phyloP scores from a whole-genome alignment of 2,888 invertebrate species.

The Phasia obesa region DNA sequence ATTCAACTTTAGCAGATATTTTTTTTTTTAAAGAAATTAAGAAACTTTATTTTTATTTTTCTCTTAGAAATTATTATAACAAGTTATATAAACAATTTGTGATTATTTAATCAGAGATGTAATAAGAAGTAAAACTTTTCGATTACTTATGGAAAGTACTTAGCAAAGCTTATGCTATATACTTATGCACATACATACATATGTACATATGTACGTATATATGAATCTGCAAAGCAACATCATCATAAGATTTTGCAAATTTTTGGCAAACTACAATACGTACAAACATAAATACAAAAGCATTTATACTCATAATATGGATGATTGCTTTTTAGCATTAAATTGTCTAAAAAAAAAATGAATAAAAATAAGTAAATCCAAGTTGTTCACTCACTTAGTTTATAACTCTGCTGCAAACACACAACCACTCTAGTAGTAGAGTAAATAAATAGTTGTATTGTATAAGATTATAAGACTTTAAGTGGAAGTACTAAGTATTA shows the following conservation, averaged over 20 bases:
- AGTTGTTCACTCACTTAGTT: conserved; percentile 43
- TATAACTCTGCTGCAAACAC: conserved; percentile 27
- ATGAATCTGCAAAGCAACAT: conserved; percentile 4
- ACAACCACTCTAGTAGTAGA: conserved; percentile 20
- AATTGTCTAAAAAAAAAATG: conserved; percentile 42
- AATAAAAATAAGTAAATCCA: conserved; percentile 23
- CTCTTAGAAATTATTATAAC: conserved; percentile 24
- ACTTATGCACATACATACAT: too few species aligned
- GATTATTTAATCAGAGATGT: conserved; percentile 38
- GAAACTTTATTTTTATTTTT: background rate
- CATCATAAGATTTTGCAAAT: conserved; percentile 17
- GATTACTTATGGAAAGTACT: conserved; percentile 21
- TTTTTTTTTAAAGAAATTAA: conserved; percentile 5
- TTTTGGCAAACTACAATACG: conserved; percentile 46
- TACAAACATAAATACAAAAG: conserved; percentile 15
- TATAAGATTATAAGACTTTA: conserved; percentile 18
- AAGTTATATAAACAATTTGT: conserved; percentile 30
- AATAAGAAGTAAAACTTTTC: conserved; percentile 21
- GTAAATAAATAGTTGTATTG: conserved; percentile 59
- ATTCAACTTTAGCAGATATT: background rate
- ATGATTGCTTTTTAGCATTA: conserved; percentile 67
- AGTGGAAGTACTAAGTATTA: conserved; percentile 24
- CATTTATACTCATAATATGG: conserved; percentile 61
- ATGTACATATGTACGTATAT: background rate
- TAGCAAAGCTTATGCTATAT: conserved; percentile 29